Percentiles rank a stretch among this genome's conserved stretches.
Conservation (phyloP, 2,797 vertebrate genomes). For the Pantherophis alleghaniensis region DNA sequence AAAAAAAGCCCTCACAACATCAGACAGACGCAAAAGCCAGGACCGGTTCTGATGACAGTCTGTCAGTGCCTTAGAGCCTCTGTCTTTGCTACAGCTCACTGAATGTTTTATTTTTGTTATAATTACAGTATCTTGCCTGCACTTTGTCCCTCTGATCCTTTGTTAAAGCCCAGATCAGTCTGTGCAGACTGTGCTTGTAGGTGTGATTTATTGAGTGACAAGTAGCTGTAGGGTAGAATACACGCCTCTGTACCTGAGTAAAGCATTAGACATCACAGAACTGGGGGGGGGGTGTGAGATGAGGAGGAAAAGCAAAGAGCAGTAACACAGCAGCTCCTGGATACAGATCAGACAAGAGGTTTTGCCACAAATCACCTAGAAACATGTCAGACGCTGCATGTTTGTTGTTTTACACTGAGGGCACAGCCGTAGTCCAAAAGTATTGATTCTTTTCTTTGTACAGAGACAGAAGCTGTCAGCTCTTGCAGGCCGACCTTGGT, state of each 20-base stretch:
- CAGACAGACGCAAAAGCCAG: conserved; percentile 37
- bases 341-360: conserved; percentile 83
- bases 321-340: conserved; percentile 77
- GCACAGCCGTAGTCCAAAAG: conserved; percentile 97
- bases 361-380: conserved; percentile 84
- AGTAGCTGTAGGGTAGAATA: conserved; percentile 79
- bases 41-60: conserved; percentile 61
- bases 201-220: conserved; percentile 85
- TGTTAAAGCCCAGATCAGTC: conserved; percentile 75
- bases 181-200: conserved; percentile 72
- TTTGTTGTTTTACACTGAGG: conserved; percentile 97
- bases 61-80: conserved; percentile 57
- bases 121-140: conserved; percentile 80
- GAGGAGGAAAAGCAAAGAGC: conserved; percentile 69
- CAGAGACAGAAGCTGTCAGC: conserved; percentile 98
- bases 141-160: conserved; percentile 82
- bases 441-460: conserved; percentile 99
- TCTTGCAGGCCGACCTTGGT: conserved; percentile 93
- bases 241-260: conserved; percentile 76
- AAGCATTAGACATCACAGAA: conserved; percentile 79
- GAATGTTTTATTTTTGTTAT: conserved; percentile 76
- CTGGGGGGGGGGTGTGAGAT: conserved; percentile 38
- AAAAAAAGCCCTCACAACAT: neutral
- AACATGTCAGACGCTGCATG: conserved; percentile 84
- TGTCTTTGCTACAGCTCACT: conserved; percentile 69